Conservation (phyloP, 2,888 invertebrate species). For the Himalopsyche kuldschensis region DNA sequence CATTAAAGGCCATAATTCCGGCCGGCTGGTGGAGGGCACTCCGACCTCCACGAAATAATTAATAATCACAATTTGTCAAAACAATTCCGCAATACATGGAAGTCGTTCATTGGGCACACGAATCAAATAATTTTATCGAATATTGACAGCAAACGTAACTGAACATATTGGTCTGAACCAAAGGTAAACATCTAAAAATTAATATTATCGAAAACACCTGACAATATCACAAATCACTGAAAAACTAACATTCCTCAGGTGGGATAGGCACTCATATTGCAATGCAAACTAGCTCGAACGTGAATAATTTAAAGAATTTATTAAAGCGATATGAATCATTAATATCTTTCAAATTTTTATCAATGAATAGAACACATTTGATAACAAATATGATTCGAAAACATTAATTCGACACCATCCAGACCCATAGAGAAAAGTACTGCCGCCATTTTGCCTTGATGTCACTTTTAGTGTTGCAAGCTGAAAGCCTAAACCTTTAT, state of each 20-base stretch:
- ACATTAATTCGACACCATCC: conserved; percentile 42
- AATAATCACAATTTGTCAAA: conserved; percentile 56
- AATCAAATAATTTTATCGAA: conserved; percentile 18
- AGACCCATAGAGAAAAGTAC: conserved; percentile 58
- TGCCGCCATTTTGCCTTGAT: conserved; percentile 62
- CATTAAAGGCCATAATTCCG: conserved; percentile 77
- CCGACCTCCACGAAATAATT: conserved; percentile 52
- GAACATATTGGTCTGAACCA: conserved; percentile 25
- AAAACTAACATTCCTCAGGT: conserved; percentile 69
- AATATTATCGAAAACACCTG: conserved; percentile 59
- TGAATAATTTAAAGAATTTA: conserved; percentile 14
- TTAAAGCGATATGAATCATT: conserved; percentile 22
- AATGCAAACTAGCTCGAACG: conserved; percentile 32
- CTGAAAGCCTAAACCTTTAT: background rate
- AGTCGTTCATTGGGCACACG: conserved; percentile 27
- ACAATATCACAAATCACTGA: conserved; percentile 65
- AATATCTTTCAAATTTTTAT: conserved; percentile 23
- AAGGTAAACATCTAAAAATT: conserved; percentile 30
- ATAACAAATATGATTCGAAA: conserved; percentile 19
- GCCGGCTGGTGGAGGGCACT: conserved; percentile 58
- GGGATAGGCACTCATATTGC: conserved; percentile 49
- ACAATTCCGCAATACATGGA: conserved; percentile 46
- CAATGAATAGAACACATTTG: conserved; percentile 20
- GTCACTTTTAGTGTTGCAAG: conserved; percentile 48
- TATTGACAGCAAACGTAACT: conserved; percentile 8